phyloP scores from a whole-genome alignment of 2,797 vertebrate genomes.

The Galagoides demidoff region DNA sequence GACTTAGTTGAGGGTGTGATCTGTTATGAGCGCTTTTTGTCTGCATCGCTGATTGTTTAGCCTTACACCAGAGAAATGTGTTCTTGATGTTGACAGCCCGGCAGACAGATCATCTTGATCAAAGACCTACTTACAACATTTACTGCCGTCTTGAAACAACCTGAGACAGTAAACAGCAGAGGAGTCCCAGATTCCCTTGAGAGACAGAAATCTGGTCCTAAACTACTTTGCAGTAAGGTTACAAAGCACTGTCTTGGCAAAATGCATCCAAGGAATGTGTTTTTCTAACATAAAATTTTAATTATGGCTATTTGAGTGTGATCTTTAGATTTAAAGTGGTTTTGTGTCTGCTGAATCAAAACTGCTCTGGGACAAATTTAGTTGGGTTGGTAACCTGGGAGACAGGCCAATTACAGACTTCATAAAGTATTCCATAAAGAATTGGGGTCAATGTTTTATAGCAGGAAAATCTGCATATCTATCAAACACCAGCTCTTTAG shows the following conservation, averaged over 20 bases:
- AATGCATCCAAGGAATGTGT: background rate
- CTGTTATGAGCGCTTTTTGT: background rate
- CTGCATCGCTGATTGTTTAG: background rate
- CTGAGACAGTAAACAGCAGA: background rate
- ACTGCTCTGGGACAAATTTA: background rate
- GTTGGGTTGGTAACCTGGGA: background rate
- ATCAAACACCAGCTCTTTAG: background rate
- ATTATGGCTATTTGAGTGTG: background rate
- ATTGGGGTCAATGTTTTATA: background rate
- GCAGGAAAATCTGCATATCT: background rate
- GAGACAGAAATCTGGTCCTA: background rate
- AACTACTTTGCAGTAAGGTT: background rate
- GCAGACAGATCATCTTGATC: background rate
- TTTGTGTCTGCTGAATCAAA: background rate
- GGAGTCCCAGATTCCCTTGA: background rate
- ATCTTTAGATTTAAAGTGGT: background rate
- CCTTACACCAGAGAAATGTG: background rate
- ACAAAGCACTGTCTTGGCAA: background rate
- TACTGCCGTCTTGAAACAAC: background rate
- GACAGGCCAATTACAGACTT: background rate
- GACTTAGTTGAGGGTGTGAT: background rate
- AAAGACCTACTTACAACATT: constrained; percentile 13
- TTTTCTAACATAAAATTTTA: background rate
- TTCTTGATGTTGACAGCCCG: background rate
- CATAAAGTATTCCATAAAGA: background rate